A percentile compares a stretch with the other conserved stretches of the same genome.
phyloP scores from a whole-genome alignment of 2,797 vertebrate genomes.

The Rhodeus uyekii region DNA sequence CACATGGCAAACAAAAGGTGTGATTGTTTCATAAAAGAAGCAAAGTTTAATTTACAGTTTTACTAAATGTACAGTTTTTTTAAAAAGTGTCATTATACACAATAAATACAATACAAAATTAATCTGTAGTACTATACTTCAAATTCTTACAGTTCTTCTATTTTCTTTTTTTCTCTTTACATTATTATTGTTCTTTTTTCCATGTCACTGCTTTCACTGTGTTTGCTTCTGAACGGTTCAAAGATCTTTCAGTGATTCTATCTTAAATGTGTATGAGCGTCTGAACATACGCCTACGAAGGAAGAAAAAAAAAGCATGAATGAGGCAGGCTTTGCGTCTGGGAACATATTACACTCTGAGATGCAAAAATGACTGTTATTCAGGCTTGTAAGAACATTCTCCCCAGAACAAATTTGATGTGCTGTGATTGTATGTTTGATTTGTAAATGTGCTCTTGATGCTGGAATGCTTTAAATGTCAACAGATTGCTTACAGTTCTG shows the following conservation, averaged over 20 bases:
- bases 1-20: constrained; percentile 47
- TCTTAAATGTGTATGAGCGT: constrained; percentile 15
- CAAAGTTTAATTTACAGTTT: constrained; percentile 97
- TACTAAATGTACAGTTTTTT: constrained; percentile 98
- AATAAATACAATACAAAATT: constrained; percentile 99
- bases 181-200: constrained; percentile 82
- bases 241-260: constrained; percentile 57
- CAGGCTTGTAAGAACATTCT: neutral
- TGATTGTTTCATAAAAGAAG: constrained; percentile 88
- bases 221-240: constrained; percentile 79
- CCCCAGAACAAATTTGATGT: neutral
- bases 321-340: neutral
- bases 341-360: neutral
- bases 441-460: constrained; percentile 35
- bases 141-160: constrained; percentile 81
- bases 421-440: constrained; percentile 11
- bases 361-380: neutral
- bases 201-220: constrained; percentile 76
- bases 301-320: constrained; percentile 11
- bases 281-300: constrained; percentile 36
- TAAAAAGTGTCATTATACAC: constrained; percentile 98
- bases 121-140: constrained; percentile 97
- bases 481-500: constrained; percentile 6
- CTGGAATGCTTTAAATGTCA: constrained; percentile 40
- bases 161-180: constrained; percentile 74